Evolutionary conservation across 2,888 invertebrate genomes (phyloP), one percentile per base, ranked within the genome.

Genomic region (Ptilodon capucinus): DNA sequence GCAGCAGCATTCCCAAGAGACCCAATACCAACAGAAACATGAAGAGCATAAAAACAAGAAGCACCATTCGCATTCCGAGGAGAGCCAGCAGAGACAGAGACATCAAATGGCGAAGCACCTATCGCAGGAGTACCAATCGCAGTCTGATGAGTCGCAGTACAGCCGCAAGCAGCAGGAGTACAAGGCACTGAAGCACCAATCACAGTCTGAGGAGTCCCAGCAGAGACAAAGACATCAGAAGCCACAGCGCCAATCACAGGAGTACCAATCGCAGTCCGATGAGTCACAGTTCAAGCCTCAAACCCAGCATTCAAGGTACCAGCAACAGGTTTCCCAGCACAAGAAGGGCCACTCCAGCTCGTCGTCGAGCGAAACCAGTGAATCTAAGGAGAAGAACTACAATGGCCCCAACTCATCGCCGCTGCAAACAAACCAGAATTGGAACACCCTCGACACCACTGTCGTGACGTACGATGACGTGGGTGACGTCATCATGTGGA

Each of bases 401-500:
- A 41, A 52, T 18, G 41, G 18, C 5, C 43, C 45, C 35, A 30
- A 41, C 39, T 36, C 39, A 8, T 23, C n/a, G 13, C 30, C 16
- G 4, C 9, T 42, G 21, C 42, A 13, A 21, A 42, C 42, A 4
- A 48, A 40, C 40, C 51, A 56, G 46, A 58, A 74, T 40, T 71
- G 74, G 73, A 64, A 60, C 51, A 46, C 68, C 7, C 44, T 68
- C 39, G 50, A 54, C 16, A 61, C 69, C 44, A 56, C 69, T 35
- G 54, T 63, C 14, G 67, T 69, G 43, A 69, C 63, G 28, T 64
- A 55, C 25, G 58, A 64, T 25, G 42, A 47, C 8, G 68, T 58
- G 53, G 76, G 72, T 9, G 78, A 85, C 39, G 61, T 61, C 18
- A 65, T 80, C 41, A 47, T 62, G 14, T 84, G 82, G 82, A 76